Evolutionary conservation across 2,113 vertebrate genomes (phyloP), one percentile per base, ranked within the genome.

Genomic region (Bubalus kerabau): DNA sequence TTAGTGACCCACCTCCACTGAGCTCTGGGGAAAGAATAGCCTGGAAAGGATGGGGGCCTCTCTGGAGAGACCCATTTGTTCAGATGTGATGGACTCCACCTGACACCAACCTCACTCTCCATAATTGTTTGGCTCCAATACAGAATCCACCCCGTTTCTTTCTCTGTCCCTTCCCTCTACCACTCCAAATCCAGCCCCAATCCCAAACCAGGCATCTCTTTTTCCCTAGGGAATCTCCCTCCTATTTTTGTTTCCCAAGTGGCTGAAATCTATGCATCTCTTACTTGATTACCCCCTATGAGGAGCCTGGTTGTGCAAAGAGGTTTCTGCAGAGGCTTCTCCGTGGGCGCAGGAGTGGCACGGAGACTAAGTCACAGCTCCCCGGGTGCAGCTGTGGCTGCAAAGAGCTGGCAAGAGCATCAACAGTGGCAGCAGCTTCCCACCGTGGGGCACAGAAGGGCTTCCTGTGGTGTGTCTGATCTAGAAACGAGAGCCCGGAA

Each of bases 401-500:
- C 43, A 54, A 92, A 76, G 90, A 96, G 62, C 56, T 91, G 84
- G 90, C 67, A 87, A 86, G 94, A 93, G 74, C 80, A 48, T 89
- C 81, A 54, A 36, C 76, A 54, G 95, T 14, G 82, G 81, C 54
- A 48, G 59, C 56, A 81, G 84, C 90, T 93, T 82, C 74, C 76
- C 23, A 14, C 52, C 13, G 0, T 8, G 1, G 81, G 81, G 52
- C 81, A 56, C 52, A 67, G 90, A 92, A 94, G 78, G 74, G 56
- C 60, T 93, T 78, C 82, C 90, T 84, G 50, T n/a, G 46, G 88
- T 88, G 82, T 89, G 86, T 86, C 78, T 88, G 95, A 91, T 90
- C 48, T 54, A 59, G 91, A 98, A 87, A 94, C 13, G 43, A 96
- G 40, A 56, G 64, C 64, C 92, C 76, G 90, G 88, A 92, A 97